Base-by-base conservation (phyloP, 2,888 invertebrate genomes). In the Rotaria macrura region DNA sequence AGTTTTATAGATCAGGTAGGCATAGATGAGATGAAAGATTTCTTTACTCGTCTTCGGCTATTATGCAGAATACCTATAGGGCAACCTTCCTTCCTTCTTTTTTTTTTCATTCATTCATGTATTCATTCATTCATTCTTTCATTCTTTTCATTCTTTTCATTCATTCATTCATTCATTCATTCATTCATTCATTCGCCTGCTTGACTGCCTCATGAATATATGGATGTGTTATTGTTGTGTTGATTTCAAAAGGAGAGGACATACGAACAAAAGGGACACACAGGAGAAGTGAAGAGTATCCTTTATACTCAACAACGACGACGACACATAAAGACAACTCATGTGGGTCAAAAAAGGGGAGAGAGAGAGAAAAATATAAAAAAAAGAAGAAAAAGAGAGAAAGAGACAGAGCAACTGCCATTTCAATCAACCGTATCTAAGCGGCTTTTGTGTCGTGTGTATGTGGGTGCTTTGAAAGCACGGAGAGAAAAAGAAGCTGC, bases 181-280 rank as follows among this genome's bases (percentile, higher is more conserved):
- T 83, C 83, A 83, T 83, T 83, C 83, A 83, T 83, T 83, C 43
- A 47, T 83, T 83, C 83, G 43, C 43, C 47, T 83, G 83, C 47
- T 83, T 83, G 83, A 83, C 55, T 57, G 55, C 55, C 25, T 57
- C 55, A 57, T 57, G 55, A 57, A 57, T 57, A 57, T 57, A 57
- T 57, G 55, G 55, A 57, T 57, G 55, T 57, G 55, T 57, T 57
- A 57, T 57, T 57, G 55, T 57, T 57, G 55, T 57, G 55, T 57
- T 57, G 55, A 57, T 57, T 57, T 57, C 55, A 57, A 57, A 57
- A 57, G 55, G 55, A 57, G 55, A 57, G 55, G 55, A 57, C 55
- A 57, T 57, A 57, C n/a, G 55, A 57, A 57, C 55, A 57, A 57
- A 57, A 57, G 55, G 55, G 55, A n/a, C 55, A n/a, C 55, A 57